A percentile compares a stretch with the other conserved stretches of the same genome.
Conservation (phyloP, 2,113 vertebrate genomes). For the Brienomyrus longianalis region DNA sequence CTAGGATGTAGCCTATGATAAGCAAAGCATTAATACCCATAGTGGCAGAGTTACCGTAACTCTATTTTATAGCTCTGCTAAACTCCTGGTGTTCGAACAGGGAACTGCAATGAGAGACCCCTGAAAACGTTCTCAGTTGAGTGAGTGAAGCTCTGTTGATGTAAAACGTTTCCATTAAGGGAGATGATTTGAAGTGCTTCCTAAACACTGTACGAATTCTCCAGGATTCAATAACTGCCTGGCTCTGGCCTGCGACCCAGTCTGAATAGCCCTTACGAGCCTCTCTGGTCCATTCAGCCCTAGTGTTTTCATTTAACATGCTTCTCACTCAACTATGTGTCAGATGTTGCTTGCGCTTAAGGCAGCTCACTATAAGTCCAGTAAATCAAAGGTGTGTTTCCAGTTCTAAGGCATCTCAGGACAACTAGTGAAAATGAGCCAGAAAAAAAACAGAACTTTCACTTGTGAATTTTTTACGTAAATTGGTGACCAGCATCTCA, state of each 20-base stretch:
- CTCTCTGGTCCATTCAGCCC: slow-evolving; percentile 39
- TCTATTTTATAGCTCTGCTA: background rate
- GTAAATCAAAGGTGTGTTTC: slow-evolving; percentile 32
- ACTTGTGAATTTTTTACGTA: background rate
- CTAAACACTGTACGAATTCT: slow-evolving; percentile 43
- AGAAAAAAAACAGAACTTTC: slow-evolving; percentile 12
- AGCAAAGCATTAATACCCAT: background rate
- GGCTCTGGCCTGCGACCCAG: slow-evolving; percentile 38
- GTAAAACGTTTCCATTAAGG: slow-evolving; percentile 40
- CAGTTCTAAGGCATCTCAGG: slow-evolving; percentile 9
- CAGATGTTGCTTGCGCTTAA: slow-evolving; percentile 35
- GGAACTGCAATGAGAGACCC: background rate
- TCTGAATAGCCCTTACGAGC: slow-evolving; percentile 38
- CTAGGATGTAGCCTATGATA: background rate
- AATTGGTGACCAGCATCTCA: background rate
- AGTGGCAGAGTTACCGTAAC: background rate
- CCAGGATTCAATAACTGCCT: slow-evolving; percentile 54
- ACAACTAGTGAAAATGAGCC: background rate
- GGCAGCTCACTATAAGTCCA: slow-evolving; percentile 28
- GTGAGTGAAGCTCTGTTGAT: background rate
- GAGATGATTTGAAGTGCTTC: slow-evolving; percentile 39
- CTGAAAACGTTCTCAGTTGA: background rate
- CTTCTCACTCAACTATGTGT: slow-evolving; percentile 38
- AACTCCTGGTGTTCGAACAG: background rate
- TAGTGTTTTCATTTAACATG: slow-evolving; percentile 49